Evolutionary conservation across 2,888 invertebrate genomes (phyloP).

Genomic region (Merodon equestris): DNA sequence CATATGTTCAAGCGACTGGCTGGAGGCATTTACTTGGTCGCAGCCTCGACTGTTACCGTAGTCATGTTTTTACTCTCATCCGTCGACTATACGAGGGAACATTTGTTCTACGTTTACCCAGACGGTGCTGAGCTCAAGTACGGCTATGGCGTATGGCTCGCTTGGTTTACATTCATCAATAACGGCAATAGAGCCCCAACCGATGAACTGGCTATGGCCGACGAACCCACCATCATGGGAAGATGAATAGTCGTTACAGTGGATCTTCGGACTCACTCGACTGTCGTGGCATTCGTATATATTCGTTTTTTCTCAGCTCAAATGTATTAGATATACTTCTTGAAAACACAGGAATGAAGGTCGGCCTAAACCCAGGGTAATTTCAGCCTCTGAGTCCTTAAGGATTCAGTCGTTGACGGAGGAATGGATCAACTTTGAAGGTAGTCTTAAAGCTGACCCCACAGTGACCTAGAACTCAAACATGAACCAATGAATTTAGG

Average conservation of each 20-base stretch:
- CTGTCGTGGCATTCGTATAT: conserved; percentile 62
- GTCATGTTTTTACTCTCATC: conserved; percentile 89
- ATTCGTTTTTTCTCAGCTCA: too few relatives aligned
- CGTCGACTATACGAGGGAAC: conserved; percentile 85
- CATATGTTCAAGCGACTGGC: conserved; percentile 93
- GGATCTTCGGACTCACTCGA: too few relatives aligned
- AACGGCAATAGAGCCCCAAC: conserved; percentile 89
- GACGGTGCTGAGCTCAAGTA: conserved; percentile 83
- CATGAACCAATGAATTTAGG: too few relatives aligned
- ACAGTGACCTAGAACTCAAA: too few relatives aligned
- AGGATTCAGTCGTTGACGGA: too few relatives aligned
- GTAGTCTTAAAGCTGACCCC: too few relatives aligned
- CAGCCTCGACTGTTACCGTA: conserved; percentile 89
- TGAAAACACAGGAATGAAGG: too few relatives aligned
- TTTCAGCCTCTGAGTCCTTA: too few relatives aligned
- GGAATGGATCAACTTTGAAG: too few relatives aligned
- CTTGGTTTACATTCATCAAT: conserved; percentile 88
- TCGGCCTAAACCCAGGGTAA: too few relatives aligned
- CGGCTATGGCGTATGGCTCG: conserved; percentile 86
- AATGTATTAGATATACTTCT: too few relatives aligned
- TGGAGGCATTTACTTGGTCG: conserved; percentile 90
- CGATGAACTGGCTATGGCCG: conserved; percentile 91
- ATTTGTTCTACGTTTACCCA: conserved; percentile 85
- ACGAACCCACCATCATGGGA: conserved; percentile 90
- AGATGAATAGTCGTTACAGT: conserved; percentile 77